Conservation (phyloP, 2,888 invertebrate species). For the Tachina lurida region DNA sequence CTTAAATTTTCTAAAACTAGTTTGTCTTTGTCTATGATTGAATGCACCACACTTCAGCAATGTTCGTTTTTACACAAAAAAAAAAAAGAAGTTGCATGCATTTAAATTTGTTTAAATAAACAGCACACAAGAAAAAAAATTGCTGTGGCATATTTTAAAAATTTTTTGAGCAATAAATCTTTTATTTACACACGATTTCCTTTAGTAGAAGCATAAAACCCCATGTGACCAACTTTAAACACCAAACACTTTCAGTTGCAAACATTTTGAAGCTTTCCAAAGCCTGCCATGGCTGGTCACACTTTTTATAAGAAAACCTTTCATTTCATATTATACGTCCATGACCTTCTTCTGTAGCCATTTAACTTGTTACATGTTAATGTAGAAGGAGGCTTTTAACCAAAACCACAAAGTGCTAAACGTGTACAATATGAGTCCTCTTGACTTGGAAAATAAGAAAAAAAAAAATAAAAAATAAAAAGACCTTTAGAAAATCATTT, state of each 20-base stretch:
- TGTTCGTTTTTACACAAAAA: neutral
- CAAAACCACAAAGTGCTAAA: conserved; percentile 19
- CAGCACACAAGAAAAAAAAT: neutral
- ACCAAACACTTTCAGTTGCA: conserved; percentile 25
- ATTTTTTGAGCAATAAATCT: conserved; percentile 64
- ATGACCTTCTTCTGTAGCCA: conserved; percentile 68
- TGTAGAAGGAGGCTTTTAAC: conserved; percentile 39
- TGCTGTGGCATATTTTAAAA: conserved; percentile 48
- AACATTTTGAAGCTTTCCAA: neutral
- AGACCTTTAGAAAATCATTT: conserved; percentile 41
- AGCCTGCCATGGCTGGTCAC: conserved; percentile 18
- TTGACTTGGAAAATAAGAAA: neutral
- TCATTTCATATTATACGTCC: conserved; percentile 54
- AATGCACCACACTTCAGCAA: neutral
- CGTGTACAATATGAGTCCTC: neutral
- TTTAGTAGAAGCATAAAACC: neutral
- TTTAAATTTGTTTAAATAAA: conserved; percentile 33
- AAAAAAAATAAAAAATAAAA: neutral
- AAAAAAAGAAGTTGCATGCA: conserved; percentile 15
- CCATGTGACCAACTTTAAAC: conserved; percentile 20
- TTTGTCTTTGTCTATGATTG: conserved; percentile 5
- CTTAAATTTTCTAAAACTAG: neutral
- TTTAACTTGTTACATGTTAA: conserved; percentile 66
- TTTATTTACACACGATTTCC: conserved; percentile 63
- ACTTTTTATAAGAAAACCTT: neutral